Base-by-base conservation (phyloP, 2,797 vertebrate species). In the Loris lydekkerianus region DNA sequence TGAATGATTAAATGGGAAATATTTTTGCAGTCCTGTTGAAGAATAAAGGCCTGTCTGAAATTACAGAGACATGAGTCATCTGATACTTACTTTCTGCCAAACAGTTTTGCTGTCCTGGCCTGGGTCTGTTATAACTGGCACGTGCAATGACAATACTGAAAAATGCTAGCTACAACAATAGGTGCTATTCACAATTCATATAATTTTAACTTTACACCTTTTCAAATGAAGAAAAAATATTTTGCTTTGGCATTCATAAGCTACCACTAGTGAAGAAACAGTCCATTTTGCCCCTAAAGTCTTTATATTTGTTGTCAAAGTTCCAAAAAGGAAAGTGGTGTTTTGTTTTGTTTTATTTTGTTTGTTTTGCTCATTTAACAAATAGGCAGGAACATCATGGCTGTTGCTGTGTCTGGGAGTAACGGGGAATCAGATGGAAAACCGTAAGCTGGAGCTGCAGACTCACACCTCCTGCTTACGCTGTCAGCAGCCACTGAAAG, bases 11-110 rank as follows among this genome's bases (percentile, higher is more conserved):
- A 31, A 31, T 93, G 69, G 23, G 82, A 87, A 89, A 53, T 63
- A 84, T 49, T 85, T 89, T 80, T 89, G 10, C 3, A 85, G 83
- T 91, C 56, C 89, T 46, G 27, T 72, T 23, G 20, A 91, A 95
- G 69, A 93, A 31, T 75, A 91, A 88, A 95, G 34, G 17, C 11
- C 43, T 85, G 88, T 76, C 21, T 63, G 29, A 93, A 91, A 82
- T 91, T 75, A 85, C 18, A 76, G 60, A 86, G 34, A 94, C 92
- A 58, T 78, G 43, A 91, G 37, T 80, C n/a, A 46, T 73, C 29
- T 84, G 43, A 40, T 37, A 91, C 87, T 92, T 86, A 84, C 77
- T 81, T 63, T 87, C 72, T 78, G 58, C 17, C 43, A 70, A 76
- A 80, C 70, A 75, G 56, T 15, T 78, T 94, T 82, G 31, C 49